Evolutionary conservation across 2,888 invertebrate genomes (phyloP), one percentile per base, ranked within the genome.

Genomic region (Cephus pulcher): DNA sequence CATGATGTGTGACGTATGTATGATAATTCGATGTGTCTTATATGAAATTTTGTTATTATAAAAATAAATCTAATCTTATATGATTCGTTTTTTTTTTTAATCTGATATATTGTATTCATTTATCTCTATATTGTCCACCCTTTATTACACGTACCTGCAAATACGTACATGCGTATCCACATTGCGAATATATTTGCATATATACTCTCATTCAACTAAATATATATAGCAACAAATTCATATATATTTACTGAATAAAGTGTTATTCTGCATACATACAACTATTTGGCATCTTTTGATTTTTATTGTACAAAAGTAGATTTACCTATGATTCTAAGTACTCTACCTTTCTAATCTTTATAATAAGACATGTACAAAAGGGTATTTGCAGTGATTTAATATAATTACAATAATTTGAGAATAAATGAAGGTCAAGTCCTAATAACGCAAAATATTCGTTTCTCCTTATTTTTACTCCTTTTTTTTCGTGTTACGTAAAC

Each of bases 201-300:
- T 56, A 56, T 56, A 56, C 6, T 56, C 23, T 56, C 9, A 23
- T 56, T 56, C 56, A 6, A 1, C 23, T 56, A 56, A 56, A 56
- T 56, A 56, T 40, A 40, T 15, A 40, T 56, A 56, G 15, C 9
- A 56, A 56, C 2, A 23, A 6, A 56, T 56, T 56, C 56, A 56
- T 23, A 56, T 56, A 56, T 56, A 56, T 56, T 56, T 56, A 56
- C 56, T 56, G 56, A 56, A 56, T 56, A 23, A 56, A 56, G 23
- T 56, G 56, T 33, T 30, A 12, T 4, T 33, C 32, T 69, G 32
- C 69, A 74, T 79, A 69, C 77, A 34, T 78, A 75, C 75, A 81
- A 79, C 82, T 82, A 86, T 87, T 88, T 88, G 87, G 87, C 85
- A 87, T 88, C 84, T 85, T 87, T 87, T 85, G 85, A 87, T 86